Evolutionary conservation across 2,113 vertebrate genomes (phyloP).

Genomic region (crab-eating macaque (Macaca fascicularis)): T2T-MFA8v1.1 NC_088391.1:25341001-25341500

Average conservation of each 20-base stretch:
- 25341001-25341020: accelerated
- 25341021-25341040: accelerated
- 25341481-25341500: constrained; percentile 52
- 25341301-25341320: neutral
- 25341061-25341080: neutral
- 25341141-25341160: too few species aligned
- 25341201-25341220: neutral
- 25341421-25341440: neutral
- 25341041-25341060: neutral
- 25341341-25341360: neutral
- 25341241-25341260: neutral
- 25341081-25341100: neutral
- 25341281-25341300: neutral
- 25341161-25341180: neutral
- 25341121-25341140: neutral
- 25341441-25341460: neutral
- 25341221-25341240: neutral
- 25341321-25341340: neutral
- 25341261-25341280: neutral
- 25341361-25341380: neutral
- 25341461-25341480: constrained; percentile 38
- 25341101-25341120: neutral
- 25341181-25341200: neutral
- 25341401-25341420: neutral
- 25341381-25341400: neutral